Base-by-base conservation (phyloP, 1,140 invertebrate species). In the Spodoptera litura region DNA sequence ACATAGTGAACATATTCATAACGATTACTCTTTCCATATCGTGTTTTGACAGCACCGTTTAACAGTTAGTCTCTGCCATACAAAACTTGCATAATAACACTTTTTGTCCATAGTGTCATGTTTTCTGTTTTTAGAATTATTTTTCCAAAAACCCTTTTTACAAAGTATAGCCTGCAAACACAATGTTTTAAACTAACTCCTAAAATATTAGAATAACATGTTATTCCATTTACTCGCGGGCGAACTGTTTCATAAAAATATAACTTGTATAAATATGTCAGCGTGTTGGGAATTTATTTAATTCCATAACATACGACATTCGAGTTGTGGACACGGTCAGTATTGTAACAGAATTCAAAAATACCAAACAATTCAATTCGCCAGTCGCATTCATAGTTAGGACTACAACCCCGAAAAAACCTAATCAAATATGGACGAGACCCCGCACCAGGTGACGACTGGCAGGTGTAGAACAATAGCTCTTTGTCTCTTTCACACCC, bases 351-450 rank as follows among this genome's bases (percentile, higher is more conserved):
- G 64, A 77, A 66, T 71, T 49, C 79, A 80, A 56, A 56, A 84
- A 84, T 80, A 80, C 64, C 61, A 80, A 79, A 83, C 81, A 83
- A 81, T 81, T 79, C 61, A 81, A 84, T 79, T 81, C 85, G 75
- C 81, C 73, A 79, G 77, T 79, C 66, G 80, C 81, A 88, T 88
- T 88, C 87, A 87, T 87, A 90, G 88, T 92, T 89, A 90, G 85
- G 79, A 87, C 84, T 91, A 86, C 88, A 88, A 88, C 88, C 85
- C 86, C 87, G 81, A 84, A 88, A 88, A 88, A 90, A 89, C 83
- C 87, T 91, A 92, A 93, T 94, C 91, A 94, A 94, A 93, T 92
- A 94, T 93, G 87, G 86, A 92, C 85, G 87, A 87, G 81, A 80
- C 84, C 83, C 58, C 83, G 80, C 85, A 83, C 89, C 91, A 94